Evolutionary conservation across 2,113 vertebrate species (phyloP), one percentile per base, ranked within the genome.

Genomic region (Telmatochromis sp.): DNA sequence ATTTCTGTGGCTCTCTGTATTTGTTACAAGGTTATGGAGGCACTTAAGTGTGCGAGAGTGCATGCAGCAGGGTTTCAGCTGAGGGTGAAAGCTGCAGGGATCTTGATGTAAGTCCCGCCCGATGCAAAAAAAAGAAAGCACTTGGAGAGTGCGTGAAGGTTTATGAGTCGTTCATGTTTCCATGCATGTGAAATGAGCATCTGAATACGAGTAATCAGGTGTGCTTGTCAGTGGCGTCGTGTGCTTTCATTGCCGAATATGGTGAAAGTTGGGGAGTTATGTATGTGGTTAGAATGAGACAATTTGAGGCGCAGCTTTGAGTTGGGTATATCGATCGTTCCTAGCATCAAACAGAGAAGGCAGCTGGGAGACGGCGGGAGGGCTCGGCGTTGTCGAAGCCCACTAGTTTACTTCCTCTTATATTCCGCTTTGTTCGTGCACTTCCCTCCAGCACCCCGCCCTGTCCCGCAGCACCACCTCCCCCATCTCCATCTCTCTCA

Each of bases 281-380:
- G 68, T 80, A 37, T 87, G 81, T 54, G 65, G 86, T 87, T 78
- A 65, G 68, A 19, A 10, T 53, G 80, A 88, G 84, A 83, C 82
- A 31, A 33, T 87, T 42, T 19, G 80, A 89, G 63, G 84, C 40
- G 15, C 60, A 55, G 89, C 80, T 90, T 54, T 55, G 88, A 89
- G 90, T 82, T 83, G 73, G 90, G 71, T 53, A 15, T 94, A 95
- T 94, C 75, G 92, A 95, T 95, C 35, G 54, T 57, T 55, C 84
- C 28, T 83, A 83, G 92, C 89, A 90, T 93, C 93, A 93, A 93
- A 94, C 86, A 79, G 80, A 21, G 85, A 17, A 79, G 60, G 75
- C 92, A 93, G 92, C 94, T 91, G 93, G 91, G 84, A 92, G 92
- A 86, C 87, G 17, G 89, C 37, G 9, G 91, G 86, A 84, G 91